Base-by-base conservation (phyloP, 2,888 invertebrate species). In the Notodromas monacha region DNA sequence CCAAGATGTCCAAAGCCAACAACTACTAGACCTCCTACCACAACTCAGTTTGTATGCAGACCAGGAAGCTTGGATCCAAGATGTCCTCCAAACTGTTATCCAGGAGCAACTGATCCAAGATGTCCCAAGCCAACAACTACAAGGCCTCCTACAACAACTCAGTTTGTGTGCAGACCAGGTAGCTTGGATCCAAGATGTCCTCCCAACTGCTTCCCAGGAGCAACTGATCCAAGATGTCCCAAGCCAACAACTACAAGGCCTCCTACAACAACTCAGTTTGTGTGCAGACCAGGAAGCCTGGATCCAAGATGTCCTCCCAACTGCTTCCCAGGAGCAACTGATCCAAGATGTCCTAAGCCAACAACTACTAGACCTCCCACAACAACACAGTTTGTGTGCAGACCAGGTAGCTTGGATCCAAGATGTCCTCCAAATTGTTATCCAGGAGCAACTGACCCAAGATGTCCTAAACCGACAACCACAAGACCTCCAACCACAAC, bases 21-120 rank as follows among this genome's bases (percentile, higher is more conserved):
- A 8, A 21, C 21, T 6, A 21, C 21, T 6, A 21, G 8, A 8
- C 6, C 21, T 21, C 21, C 21, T 21, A 21, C 21, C 21, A 21
- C 21, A 8, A 21, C 21, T 21, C 21, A 21, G n/a, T 21, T 21
- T n/a, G n/a, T 21, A 8, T 21, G 21, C n/a, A 6, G 21, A 6
- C 21, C 21, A n/a, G 21, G 21, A n/a, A 21, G 21, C n/a, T 21
- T 21, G n/a, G 21, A 21, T 21, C 21, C 21, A n/a, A 21, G 21
- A 21, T 21, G 21, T 21, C 21, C 21, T 6, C 21, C 21, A n/a
- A n/a, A 21, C n/a, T 21, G 21, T n/a, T 21, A 8, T n/a, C 6
- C 6, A 8, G 6, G 6, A 6, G 8, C 21, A n/a, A 21, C 6
- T 21, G 21, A 21, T 21, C 21, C 21, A 21, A 21, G 21, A 21